A percentile compares a stretch with the other conserved stretches of the same genome.
These are phyloP conservation scores for Plebejus melissa DNA, from an alignment of 2,888 invertebrate species.

Conservation along the genomic window DNA sequence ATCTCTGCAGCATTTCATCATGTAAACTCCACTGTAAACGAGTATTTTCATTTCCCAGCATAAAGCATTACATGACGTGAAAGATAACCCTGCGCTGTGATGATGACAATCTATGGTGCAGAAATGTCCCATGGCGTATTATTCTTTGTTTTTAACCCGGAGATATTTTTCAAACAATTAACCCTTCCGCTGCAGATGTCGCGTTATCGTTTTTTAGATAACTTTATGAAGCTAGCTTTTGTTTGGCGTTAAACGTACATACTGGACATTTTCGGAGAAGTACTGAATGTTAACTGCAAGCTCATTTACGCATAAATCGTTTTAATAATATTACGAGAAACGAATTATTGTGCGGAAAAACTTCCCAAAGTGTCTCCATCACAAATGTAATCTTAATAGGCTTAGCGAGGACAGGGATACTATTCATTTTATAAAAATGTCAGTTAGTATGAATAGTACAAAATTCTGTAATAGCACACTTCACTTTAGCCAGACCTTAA, in stretches of 20 bases:
- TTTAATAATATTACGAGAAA: no score
- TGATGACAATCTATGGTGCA: slow-evolving; percentile 17
- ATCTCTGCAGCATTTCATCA: neutral
- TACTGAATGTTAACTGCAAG: no score
- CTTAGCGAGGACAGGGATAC: no score
- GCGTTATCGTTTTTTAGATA: slow-evolving; percentile 2
- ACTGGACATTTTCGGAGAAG: neutral
- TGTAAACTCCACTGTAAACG: neutral
- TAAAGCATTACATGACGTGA: slow-evolving; percentile 14
- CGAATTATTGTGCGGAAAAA: no score
- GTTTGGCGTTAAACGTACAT: neutral
- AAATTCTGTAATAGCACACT: no score
- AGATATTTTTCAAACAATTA: slow-evolving; percentile 16
- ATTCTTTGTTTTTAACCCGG: slow-evolving; percentile 1
- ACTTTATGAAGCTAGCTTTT: neutral
- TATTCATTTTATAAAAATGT: no score
- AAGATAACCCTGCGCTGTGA: slow-evolving; percentile 1
- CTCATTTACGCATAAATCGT: no score
- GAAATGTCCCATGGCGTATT: neutral
- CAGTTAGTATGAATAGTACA: no score
- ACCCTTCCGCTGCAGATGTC: slow-evolving; percentile 10
- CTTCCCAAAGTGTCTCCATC: no score
- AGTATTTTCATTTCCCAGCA: neutral
- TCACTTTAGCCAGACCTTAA: no score
- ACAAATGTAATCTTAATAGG: no score